Evolutionary conservation across 1,140 invertebrate genomes (phyloP).

Genomic region (Drosophila azteca): DNA sequence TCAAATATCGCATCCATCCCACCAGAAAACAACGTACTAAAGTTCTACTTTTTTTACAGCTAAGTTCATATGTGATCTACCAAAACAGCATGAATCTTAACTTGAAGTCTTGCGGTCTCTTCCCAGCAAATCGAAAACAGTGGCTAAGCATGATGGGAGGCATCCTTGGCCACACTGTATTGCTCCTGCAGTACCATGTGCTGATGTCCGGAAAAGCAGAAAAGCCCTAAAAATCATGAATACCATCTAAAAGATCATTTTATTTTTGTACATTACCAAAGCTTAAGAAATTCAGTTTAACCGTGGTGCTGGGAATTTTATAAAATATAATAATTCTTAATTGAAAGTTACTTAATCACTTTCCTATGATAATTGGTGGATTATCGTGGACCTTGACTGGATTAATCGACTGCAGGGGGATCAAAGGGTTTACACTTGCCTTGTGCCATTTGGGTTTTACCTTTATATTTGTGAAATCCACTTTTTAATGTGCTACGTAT

Average conservation of each 20-base stretch:
- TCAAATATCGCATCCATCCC: too few species aligned
- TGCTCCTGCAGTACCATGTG: constrained; percentile 35
- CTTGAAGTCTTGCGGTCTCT: constrained; percentile 31
- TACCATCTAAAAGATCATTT: background rate
- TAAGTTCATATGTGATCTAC: constrained; percentile 34
- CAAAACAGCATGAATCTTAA: constrained; percentile 10
- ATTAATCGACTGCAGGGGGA: too few species aligned
- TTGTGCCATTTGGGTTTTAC: too few species aligned
- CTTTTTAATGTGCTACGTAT: too few species aligned
- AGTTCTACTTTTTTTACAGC: constrained; percentile 2
- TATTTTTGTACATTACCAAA: background rate
- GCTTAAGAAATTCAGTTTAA: constrained; percentile 9
- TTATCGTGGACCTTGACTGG: too few species aligned
- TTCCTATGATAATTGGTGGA: too few species aligned
- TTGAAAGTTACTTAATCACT: too few species aligned
- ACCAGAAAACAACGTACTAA: background rate
- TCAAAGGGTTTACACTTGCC: too few species aligned
- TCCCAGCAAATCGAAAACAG: constrained; percentile 11
- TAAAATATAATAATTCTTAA: too few species aligned
- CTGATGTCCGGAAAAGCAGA: background rate
- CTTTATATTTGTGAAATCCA: too few species aligned
- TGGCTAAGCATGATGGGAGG: constrained; percentile 33
- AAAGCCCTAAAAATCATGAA: background rate
- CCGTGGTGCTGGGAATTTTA: background rate
- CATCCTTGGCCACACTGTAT: background rate